A percentile compares a stretch with the other conserved stretches of the same genome.
Conservation (phyloP, 2,888 invertebrate species). For the Erannis defoliaria region DNA sequence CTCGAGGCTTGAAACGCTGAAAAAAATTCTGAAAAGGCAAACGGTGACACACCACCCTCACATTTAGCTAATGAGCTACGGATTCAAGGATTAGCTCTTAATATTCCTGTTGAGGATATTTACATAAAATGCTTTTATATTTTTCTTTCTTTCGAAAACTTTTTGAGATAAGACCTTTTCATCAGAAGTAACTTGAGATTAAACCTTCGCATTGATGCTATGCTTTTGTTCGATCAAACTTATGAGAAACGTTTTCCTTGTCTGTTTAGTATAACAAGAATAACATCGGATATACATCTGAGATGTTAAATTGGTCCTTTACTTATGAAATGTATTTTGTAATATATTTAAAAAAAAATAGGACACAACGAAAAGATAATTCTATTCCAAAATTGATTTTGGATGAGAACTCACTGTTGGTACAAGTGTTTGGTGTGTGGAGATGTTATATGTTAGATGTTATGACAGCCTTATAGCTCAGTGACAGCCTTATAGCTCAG, state of each 20-base stretch:
- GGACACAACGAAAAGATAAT: too few species aligned
- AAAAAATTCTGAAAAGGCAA: constrained; percentile 33
- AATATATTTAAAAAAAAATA: too few species aligned
- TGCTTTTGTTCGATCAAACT: constrained; percentile 25
- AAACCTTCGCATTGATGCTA: constrained; percentile 23
- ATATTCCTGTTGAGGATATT: constrained; percentile 36
- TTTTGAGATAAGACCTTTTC: constrained; percentile 35
- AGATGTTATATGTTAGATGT: too few species aligned
- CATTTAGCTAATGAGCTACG: constrained; percentile 45
- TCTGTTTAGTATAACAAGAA: constrained; percentile 1
- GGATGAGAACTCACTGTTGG: too few species aligned
- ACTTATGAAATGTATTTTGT: not conserved
- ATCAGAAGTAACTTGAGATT: constrained; percentile 26
- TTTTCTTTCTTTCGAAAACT: constrained; percentile 34
- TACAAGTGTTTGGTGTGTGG: too few species aligned
- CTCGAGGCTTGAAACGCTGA: constrained; percentile 14
- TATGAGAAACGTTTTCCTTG: constrained; percentile 20
- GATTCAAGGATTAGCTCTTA: constrained; percentile 41
- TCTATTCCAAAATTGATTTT: too few species aligned
- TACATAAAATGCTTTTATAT: constrained; percentile 32
- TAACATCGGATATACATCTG: not conserved
- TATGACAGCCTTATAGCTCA: too few species aligned
- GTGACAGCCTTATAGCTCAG: too few species aligned
- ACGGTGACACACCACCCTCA: constrained; percentile 36
- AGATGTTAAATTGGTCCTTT: not conserved